Evolutionary conservation across 2,888 invertebrate species (phyloP), one percentile per base, ranked within the genome.

Genomic region (Rhabditoides inermis): DNA sequence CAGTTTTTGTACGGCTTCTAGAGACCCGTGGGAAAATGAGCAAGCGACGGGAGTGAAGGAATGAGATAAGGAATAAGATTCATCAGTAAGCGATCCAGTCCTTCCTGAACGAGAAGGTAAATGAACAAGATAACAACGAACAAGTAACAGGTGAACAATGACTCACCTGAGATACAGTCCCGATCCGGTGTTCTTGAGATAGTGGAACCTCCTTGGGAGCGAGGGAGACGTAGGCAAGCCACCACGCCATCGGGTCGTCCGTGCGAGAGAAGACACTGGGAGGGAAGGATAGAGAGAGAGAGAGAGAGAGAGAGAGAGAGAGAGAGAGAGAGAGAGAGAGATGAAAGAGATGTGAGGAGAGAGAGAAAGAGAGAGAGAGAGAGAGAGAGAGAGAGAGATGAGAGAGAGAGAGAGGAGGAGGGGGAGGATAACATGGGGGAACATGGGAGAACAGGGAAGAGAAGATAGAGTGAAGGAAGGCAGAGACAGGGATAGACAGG

Each of bases 81-180:
- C n/a, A n/a, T n/a, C n/a, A n/a, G n/a, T n/a, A n/a, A n/a, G n/a
- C n/a, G n/a, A n/a, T n/a, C n/a, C n/a, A n/a, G n/a, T n/a, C n/a
- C n/a, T n/a, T n/a, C n/a, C n/a, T n/a, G n/a, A n/a, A n/a, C n/a
- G n/a, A n/a, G n/a, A n/a, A n/a, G n/a, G n/a, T n/a, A n/a, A n/a
- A n/a, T n/a, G n/a, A n/a, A n/a, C n/a, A n/a, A n/a, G n/a, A n/a
- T n/a, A n/a, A n/a, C n/a, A n/a, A n/a, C n/a, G n/a, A n/a, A n/a
- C n/a, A n/a, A n/a, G n/a, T 56, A 56, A 55, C 51, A 55, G 51
- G 52, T 55, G 55, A 46, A 45, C 49, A 55, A 49, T 46, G 18
- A n/a, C n/a, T 27, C 12, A 56, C 51, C 44, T 35, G 42, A 39
- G 20, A 40, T 27, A 18, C 45, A 45, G 51, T 35, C 30, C 15